Percentiles rank a stretch among this genome's conserved stretches.
phyloP scores from a whole-genome alignment of 1,140 invertebrate species.

The Anoplophora glabripennis region DNA sequence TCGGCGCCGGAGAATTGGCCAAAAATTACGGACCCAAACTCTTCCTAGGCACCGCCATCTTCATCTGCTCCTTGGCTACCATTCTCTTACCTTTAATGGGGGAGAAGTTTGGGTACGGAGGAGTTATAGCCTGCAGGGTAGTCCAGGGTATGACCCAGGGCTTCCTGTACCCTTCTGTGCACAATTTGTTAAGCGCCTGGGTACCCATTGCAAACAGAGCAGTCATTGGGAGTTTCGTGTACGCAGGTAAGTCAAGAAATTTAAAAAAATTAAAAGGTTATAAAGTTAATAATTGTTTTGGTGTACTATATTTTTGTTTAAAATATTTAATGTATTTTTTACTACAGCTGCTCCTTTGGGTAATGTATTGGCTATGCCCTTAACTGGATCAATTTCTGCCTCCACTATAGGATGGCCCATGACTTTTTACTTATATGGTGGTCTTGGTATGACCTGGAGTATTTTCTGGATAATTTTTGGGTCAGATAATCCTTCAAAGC shows the following conservation, averaged over 20 bases:
- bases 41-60: slow-evolving; percentile 59
- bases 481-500: slow-evolving; percentile 62
- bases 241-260: slow-evolving; percentile 25
- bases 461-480: slow-evolving; percentile 62
- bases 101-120: slow-evolving; percentile 20
- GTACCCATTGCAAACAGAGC: slow-evolving; percentile 33
- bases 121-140: slow-evolving; percentile 32
- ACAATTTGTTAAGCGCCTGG: slow-evolving; percentile 33
- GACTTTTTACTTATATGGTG: slow-evolving; percentile 75
- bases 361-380: slow-evolving; percentile 67
- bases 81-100: slow-evolving; percentile 48
- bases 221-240: slow-evolving; percentile 28
- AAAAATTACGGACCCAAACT: slow-evolving; percentile 62
- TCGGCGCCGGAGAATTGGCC: slow-evolving; percentile 67
- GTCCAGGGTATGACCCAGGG: slow-evolving; percentile 35
- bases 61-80: slow-evolving; percentile 48
- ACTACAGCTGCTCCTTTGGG: slow-evolving; percentile 64
- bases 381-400: slow-evolving; percentile 64
- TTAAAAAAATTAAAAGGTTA: slow-evolving; percentile 33
- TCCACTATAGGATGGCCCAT: slow-evolving; percentile 70
- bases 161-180: slow-evolving; percentile 31
- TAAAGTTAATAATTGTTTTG: background rate
- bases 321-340: background rate
- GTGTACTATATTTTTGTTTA: background rate
- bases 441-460: slow-evolving; percentile 59